phyloP scores from a whole-genome alignment of 2,888 invertebrate genomes.

The Nemotelus nigrinus region DNA sequence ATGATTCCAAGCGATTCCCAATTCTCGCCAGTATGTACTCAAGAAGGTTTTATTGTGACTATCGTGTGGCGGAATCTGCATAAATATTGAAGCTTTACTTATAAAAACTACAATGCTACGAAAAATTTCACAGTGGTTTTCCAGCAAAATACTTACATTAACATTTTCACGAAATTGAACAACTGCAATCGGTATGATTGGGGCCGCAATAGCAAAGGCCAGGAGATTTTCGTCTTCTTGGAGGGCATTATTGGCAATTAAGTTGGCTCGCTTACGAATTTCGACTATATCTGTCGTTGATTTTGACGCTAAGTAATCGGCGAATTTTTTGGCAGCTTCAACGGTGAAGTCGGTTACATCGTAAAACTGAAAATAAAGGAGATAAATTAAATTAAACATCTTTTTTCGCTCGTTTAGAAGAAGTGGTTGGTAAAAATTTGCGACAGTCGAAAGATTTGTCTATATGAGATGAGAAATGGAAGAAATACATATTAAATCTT shows the following conservation, averaged over 20 bases:
- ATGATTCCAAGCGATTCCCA: constrained; percentile 65
- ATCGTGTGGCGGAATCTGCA: constrained; percentile 61
- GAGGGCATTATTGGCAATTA: constrained; percentile 62
- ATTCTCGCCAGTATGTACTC: constrained; percentile 64
- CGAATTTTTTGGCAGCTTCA: constrained; percentile 63
- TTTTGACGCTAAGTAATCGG: constrained; percentile 61
- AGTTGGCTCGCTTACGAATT: constrained; percentile 61
- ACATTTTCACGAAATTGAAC: constrained; percentile 65
- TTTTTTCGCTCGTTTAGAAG: no score
- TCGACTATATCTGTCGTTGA: constrained; percentile 57
- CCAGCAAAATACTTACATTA: constrained; percentile 56
- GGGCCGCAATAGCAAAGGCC: constrained; percentile 65
- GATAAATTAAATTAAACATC: no score
- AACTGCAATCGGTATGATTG: constrained; percentile 64
- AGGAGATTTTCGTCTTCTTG: constrained; percentile 63
- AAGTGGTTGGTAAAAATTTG: no score
- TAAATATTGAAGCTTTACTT: background rate
- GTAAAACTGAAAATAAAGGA: constrained; percentile 57
- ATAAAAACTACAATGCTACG: background rate
- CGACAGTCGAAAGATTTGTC: no score
- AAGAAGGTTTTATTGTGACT: constrained; percentile 63
- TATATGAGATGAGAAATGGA: no score
- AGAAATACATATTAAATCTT: no score
- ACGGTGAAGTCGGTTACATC: constrained; percentile 63
- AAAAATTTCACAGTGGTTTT: background rate